phyloP scores from a whole-genome alignment of 2,797 vertebrate genomes.

The Chiroxiphia lanceolata region DNA sequence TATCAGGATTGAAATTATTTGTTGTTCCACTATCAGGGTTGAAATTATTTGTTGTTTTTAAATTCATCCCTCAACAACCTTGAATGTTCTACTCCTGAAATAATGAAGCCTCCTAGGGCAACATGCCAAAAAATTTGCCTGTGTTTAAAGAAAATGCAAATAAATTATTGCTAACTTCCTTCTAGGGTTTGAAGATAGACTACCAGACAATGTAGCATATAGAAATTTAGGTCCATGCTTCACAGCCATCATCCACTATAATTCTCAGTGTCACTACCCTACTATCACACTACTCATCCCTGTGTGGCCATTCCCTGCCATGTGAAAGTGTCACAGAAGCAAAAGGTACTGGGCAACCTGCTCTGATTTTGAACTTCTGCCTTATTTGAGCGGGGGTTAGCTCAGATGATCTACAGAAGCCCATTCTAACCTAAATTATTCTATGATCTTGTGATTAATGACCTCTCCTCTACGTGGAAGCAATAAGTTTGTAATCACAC shows the following conservation, averaged over 20 bases:
- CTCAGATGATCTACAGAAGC: not conserved
- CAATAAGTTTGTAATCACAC: not conserved
- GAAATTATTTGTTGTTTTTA: conserved; percentile 64
- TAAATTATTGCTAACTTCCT: not conserved
- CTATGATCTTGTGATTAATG: not conserved
- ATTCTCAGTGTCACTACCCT: not conserved
- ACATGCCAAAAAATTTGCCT: not conserved
- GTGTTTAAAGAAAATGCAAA: conserved; percentile 62
- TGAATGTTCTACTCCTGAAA: not conserved
- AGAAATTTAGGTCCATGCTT: not conserved
- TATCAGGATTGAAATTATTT: conserved; percentile 24
- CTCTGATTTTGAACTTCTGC: not conserved
- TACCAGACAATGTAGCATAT: not conserved
- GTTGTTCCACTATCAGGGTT: conserved; percentile 4
- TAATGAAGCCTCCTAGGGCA: conserved; percentile 25
- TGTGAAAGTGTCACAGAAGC: not conserved
- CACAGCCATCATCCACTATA: not conserved
- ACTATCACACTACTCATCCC: not conserved
- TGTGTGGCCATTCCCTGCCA: not conserved
- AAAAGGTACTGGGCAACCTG: not conserved
- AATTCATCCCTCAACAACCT: conserved; percentile 38
- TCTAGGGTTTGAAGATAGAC: not conserved
- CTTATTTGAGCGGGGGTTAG: not conserved
- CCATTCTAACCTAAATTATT: not conserved
- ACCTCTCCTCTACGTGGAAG: not conserved